A percentile compares a stretch with the other conserved stretches of the same genome.
Conservation (phyloP, 2,888 invertebrate genomes). For the Lacanobia oleracea region DNA sequence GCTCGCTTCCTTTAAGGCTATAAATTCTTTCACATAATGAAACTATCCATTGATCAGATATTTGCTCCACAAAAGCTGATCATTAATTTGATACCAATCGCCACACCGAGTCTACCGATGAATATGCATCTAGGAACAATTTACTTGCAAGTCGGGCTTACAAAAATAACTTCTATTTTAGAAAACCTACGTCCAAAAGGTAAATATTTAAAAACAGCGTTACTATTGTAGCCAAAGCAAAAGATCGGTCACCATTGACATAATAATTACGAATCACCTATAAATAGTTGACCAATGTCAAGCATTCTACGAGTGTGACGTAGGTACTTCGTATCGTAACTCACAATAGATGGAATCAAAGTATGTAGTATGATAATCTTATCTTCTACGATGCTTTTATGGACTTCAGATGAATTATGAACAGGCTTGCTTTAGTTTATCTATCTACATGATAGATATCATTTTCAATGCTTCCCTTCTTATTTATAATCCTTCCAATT, state of each 20-base stretch:
- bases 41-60: not conserved
- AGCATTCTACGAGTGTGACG: constrained; percentile 36
- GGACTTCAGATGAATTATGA: not conserved
- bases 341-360: constrained; percentile 19
- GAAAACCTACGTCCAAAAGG: too few species aligned
- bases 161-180: not conserved
- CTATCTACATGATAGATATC: not conserved
- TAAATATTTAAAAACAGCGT: constrained; percentile 22
- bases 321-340: constrained; percentile 3
- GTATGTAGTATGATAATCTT: constrained; percentile 10
- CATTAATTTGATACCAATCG: not conserved
- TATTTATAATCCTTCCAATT: too few species aligned
- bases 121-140: not conserved
- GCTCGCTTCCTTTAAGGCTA: too few species aligned
- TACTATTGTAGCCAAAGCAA: constrained; percentile 8
- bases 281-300: constrained; percentile 58
- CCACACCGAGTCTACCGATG: not conserved
- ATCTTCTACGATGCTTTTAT: not conserved
- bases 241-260: constrained; percentile 54
- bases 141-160: too few species aligned
- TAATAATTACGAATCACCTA: constrained; percentile 58
- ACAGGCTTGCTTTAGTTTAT: not conserved
- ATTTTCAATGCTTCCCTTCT: not conserved
- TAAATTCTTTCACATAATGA: too few species aligned
- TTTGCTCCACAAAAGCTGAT: not conserved